A percentile compares a stretch with the other conserved stretches of the same genome.
These are phyloP conservation scores for Meloidogyne floridensis DNA, from an alignment of 1,140 invertebrate genomes.

Conservation along the genomic window DNA sequence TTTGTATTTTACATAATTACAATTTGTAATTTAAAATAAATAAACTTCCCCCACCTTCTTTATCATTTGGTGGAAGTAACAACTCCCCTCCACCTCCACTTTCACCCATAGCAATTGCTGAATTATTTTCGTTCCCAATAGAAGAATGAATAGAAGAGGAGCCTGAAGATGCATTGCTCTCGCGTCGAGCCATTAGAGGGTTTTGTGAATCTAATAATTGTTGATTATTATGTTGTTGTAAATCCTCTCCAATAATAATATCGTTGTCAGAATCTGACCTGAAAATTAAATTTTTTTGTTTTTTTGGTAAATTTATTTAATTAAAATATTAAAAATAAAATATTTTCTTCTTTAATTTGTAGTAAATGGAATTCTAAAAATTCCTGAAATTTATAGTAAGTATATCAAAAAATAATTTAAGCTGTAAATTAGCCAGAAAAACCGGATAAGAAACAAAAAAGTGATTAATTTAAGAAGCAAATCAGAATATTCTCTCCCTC, in stretches of 20 bases:
- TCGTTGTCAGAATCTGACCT: slow-evolving; percentile 7
- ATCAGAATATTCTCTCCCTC: not conserved
- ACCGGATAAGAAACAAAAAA: not conserved
- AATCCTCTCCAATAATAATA: not conserved
- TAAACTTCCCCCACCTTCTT: slow-evolving; percentile 44
- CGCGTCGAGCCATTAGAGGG: not conserved
- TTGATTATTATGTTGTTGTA: not conserved
- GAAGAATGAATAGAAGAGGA: not conserved
- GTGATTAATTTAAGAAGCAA: slow-evolving; percentile 7
- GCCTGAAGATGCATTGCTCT: not conserved
- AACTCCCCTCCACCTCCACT: slow-evolving; percentile 36
- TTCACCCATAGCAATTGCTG: not conserved
- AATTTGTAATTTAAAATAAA: not conserved
- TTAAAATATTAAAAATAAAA: not conserved
- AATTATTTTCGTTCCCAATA: slow-evolving; percentile 8
- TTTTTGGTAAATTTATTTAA: not conserved
- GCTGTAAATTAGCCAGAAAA: not conserved
- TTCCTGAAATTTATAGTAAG: no score
- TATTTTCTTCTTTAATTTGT: no score
- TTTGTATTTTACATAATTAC: not conserved
- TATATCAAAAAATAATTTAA: not conserved
- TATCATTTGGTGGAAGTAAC: slow-evolving; percentile 59
- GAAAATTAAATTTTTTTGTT: not conserved
- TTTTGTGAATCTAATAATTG: slow-evolving; percentile 1
- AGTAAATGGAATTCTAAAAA: no score